These are phyloP conservation scores for Augochlorella aurata DNA, from an alignment of 2,888 invertebrate genomes.

Conservation along the genomic window DNA sequence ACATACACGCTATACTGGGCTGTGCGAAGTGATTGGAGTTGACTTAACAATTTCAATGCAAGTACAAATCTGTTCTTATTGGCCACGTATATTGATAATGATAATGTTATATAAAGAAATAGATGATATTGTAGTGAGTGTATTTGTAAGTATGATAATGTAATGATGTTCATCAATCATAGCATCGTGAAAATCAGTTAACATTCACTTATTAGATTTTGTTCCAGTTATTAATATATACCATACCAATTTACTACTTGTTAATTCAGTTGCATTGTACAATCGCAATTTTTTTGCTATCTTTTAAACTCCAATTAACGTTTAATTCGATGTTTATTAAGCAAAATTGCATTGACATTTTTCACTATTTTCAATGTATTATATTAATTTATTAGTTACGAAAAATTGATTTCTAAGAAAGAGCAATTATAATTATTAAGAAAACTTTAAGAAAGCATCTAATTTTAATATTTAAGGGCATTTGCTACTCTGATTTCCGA, in stretches of 20 bases:
- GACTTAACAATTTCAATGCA: conserved; percentile 82
- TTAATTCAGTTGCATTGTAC: conserved; percentile 69
- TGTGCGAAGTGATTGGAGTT: conserved; percentile 82
- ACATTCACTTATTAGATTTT: conserved; percentile 71
- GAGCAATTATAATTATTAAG: not conserved
- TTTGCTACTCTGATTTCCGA: conserved; percentile 5
- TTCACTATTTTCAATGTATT: not conserved
- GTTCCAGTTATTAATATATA: conserved; percentile 65
- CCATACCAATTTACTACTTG: conserved; percentile 66
- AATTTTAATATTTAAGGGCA: conserved; percentile 14
- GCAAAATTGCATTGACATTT: not conserved
- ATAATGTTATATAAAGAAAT: conserved; percentile 78
- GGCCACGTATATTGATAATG: conserved; percentile 81
- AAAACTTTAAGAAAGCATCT: not conserved
- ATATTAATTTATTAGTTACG: conserved; percentile 4
- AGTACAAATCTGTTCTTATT: conserved; percentile 82
- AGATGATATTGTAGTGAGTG: conserved; percentile 79
- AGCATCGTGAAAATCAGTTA: conserved; percentile 68
- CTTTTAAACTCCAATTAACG: not conserved
- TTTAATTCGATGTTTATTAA: not conserved
- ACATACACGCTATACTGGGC: conserved; percentile 81
- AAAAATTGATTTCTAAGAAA: not conserved
- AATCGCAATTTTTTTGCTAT: not conserved
- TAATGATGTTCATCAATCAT: conserved; percentile 75
- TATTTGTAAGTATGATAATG: conserved; percentile 78